Percentiles rank a stretch among this genome's conserved stretches.
Conservation (phyloP, 2,113 vertebrate genomes). For the Sminthopsis crassicaudata region DNA sequence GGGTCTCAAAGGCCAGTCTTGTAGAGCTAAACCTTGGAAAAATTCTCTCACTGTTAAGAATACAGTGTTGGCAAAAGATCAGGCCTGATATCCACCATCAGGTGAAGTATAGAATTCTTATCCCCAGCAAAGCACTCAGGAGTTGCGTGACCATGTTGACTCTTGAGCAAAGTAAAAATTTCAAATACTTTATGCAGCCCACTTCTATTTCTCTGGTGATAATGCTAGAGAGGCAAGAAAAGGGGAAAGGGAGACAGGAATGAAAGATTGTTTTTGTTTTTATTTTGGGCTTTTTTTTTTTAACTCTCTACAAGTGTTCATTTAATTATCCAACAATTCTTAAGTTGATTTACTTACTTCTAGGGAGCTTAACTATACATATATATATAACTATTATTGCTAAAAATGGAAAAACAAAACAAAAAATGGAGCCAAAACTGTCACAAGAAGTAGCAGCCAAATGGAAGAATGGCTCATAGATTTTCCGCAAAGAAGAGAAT, state of each 20-base stretch:
- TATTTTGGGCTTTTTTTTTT: too few species aligned
- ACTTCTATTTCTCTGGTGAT: not conserved
- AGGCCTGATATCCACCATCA: not conserved
- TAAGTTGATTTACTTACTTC: not conserved
- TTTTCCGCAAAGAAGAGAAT: not conserved
- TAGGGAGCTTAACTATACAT: not conserved
- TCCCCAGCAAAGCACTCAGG: not conserved
- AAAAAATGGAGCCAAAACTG: not conserved
- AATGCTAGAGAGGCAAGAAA: not conserved
- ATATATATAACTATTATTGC: not conserved
- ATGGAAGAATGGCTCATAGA: not conserved
- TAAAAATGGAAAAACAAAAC: not conserved
- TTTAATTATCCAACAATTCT: not conserved
- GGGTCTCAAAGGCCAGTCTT: not conserved
- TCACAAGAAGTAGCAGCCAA: not conserved
- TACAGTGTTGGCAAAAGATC: not conserved
- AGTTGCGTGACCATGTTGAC: not conserved
- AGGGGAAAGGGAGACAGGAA: not conserved
- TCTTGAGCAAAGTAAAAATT: not conserved
- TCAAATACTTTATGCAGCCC: not conserved
- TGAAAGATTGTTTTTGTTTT: not conserved
- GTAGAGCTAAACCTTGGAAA: not conserved
- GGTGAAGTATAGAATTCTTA: not conserved
- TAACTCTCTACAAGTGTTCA: not conserved
- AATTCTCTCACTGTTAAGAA: not conserved